phyloP scores from a whole-genome alignment of 2,797 vertebrate species.

The Eremophila alpestris region DNA sequence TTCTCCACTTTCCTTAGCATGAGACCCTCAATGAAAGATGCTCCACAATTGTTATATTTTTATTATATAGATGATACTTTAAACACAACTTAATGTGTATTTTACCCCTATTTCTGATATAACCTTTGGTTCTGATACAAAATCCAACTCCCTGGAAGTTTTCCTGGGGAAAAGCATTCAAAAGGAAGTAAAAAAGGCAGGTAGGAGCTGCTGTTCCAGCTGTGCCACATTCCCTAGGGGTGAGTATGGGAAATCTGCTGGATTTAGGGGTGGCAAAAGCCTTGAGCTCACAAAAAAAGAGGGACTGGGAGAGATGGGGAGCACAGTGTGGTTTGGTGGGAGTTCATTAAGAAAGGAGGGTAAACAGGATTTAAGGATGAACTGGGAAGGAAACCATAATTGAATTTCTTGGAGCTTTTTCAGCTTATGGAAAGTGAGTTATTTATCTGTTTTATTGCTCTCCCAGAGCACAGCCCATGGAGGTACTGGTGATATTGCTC shows the following conservation, averaged over 20 bases:
- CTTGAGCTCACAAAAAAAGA: not conserved
- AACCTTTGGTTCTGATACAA: not conserved
- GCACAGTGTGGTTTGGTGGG: accelerated
- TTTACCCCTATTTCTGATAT: not conserved
- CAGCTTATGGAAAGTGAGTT: accelerated
- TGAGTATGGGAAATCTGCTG: not conserved
- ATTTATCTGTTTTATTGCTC: not conserved
- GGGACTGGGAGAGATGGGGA: not conserved
- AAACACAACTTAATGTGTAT: not conserved
- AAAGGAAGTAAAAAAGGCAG: not conserved
- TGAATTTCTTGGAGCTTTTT: not conserved
- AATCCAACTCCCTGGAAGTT: not conserved
- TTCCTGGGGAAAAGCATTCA: not conserved
- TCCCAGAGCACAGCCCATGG: not conserved
- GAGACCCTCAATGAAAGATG: not conserved
- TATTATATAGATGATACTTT: not conserved
- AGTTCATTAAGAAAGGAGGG: not conserved
- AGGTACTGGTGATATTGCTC: not conserved
- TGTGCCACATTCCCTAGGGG: not conserved
- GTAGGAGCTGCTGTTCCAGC: not conserved
- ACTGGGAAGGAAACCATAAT: not conserved
- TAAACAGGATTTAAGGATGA: not conserved
- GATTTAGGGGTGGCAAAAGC: not conserved
- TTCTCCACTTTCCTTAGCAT: not conserved
- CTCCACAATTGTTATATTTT: not conserved